These are phyloP conservation scores for Sus scrofa DNA, from an alignment of 2,113 vertebrate genomes.

Conservation along the genomic window DNA sequence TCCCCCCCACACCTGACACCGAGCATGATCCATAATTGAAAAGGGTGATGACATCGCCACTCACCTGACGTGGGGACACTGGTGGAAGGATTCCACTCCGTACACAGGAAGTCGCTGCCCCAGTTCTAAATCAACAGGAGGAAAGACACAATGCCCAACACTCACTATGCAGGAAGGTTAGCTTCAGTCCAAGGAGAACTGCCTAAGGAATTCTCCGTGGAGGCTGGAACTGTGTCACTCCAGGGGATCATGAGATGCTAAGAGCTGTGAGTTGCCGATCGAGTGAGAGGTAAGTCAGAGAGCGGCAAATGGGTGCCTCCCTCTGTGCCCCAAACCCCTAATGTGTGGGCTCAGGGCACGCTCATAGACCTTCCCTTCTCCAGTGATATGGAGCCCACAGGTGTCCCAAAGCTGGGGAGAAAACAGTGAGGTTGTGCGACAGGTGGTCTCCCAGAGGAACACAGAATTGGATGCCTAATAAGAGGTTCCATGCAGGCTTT, in stretches of 20 bases:
- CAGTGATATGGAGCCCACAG: neutral
- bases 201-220: neutral
- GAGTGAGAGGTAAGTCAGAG: neutral
- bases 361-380: neutral
- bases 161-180: neutral
- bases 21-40: neutral
- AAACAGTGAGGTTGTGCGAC: neutral
- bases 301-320: neutral
- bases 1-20: neutral
- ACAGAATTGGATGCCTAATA: neutral
- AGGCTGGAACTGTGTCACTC: neutral
- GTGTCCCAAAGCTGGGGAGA: neutral
- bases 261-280: neutral
- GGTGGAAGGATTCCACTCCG: constrained; percentile 83
- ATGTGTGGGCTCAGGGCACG: neutral
- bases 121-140: constrained; percentile 90
- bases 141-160: neutral
- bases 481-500: neutral
- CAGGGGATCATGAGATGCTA: neutral
- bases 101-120: constrained; percentile 94
- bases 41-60: neutral
- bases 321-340: no score
- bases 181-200: neutral
- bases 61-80: constrained; percentile 93
- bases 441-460: neutral